Conservation (phyloP, 2,888 invertebrate genomes). For the Leptogaster cylindrica region DNA sequence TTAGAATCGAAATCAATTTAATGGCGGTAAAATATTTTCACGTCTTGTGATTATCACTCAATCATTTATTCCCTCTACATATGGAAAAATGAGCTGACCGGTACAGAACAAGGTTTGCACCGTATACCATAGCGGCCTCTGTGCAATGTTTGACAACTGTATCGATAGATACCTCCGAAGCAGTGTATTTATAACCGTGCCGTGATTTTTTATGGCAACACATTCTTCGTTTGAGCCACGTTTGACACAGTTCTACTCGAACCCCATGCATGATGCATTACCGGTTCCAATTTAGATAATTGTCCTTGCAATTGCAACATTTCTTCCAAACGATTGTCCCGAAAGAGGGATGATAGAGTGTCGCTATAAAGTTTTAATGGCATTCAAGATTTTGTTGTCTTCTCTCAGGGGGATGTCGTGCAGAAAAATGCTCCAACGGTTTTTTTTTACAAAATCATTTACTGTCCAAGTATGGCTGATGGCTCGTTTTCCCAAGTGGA, state of each 20-base stretch:
- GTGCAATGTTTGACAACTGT: conserved; percentile 27
- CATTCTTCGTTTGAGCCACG: neutral
- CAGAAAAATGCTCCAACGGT: too few relatives aligned
- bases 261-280: conserved; percentile 7
- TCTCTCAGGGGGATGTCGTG: neutral
- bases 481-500: too few relatives aligned
- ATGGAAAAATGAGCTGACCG: conserved; percentile 40
- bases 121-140: neutral
- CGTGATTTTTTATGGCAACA: neutral
- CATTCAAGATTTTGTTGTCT: neutral
- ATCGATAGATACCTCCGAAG: conserved; percentile 12
- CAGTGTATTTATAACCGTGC: conserved; percentile 12
- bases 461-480: too few relatives aligned
- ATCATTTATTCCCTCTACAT: conserved; percentile 48
- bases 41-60: conserved; percentile 50
- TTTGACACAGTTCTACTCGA: neutral
- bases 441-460: too few relatives aligned
- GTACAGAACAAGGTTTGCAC: neutral
- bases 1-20: conserved; percentile 49
- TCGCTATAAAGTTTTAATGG: neutral
- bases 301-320: conserved; percentile 22
- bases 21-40: conserved; percentile 53
- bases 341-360: neutral
- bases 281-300: conserved; percentile 26
- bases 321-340: conserved; percentile 17